These are phyloP conservation scores for Climacteris rufus DNA, from an alignment of 2,113 vertebrate species.

Conservation along the genomic window DNA sequence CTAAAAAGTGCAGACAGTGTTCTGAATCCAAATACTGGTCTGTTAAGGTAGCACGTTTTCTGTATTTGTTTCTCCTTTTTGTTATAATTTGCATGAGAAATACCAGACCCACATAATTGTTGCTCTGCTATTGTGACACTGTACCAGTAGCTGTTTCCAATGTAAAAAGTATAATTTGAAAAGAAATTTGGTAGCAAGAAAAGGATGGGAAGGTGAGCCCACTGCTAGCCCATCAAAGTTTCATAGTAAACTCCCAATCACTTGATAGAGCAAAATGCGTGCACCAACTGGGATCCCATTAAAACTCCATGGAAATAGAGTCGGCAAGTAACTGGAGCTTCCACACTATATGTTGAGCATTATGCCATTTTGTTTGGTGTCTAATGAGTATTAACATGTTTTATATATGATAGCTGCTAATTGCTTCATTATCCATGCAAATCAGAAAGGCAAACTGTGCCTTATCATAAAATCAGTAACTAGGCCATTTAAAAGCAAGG, in stretches of 20 bases:
- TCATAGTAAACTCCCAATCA: conserved; percentile 51
- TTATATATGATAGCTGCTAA: conserved; percentile 79
- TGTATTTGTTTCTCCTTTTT: conserved; percentile 9
- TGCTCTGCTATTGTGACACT: conserved; percentile 64
- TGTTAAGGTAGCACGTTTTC: conserved; percentile 49
- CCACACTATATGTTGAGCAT: conserved; percentile 21
- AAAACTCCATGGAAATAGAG: conserved; percentile 20
- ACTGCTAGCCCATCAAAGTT: conserved; percentile 67
- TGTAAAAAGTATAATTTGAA: conserved; percentile 64
- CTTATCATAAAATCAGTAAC: conserved; percentile 75
- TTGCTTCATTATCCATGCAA: conserved; percentile 80
- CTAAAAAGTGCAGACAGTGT: conserved; percentile 46
- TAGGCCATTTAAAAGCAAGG: conserved; percentile 67
- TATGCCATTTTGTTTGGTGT: conserved; percentile 56
- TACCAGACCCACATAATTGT: conserved; percentile 60
- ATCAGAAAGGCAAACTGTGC: conserved; percentile 78
- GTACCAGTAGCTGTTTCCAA: conserved; percentile 59
- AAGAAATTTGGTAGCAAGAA: conserved; percentile 63
- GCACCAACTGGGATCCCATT: conserved; percentile 5
- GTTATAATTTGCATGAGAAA: conserved; percentile 64
- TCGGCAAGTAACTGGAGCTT: neutral
- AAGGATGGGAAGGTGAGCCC: conserved; percentile 27
- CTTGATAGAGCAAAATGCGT: neutral
- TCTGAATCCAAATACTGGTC: conserved; percentile 47
- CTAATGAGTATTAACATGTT: conserved; percentile 75